Conservation (phyloP, 2,113 vertebrate genomes). For the Sturnus vulgaris region DNA sequence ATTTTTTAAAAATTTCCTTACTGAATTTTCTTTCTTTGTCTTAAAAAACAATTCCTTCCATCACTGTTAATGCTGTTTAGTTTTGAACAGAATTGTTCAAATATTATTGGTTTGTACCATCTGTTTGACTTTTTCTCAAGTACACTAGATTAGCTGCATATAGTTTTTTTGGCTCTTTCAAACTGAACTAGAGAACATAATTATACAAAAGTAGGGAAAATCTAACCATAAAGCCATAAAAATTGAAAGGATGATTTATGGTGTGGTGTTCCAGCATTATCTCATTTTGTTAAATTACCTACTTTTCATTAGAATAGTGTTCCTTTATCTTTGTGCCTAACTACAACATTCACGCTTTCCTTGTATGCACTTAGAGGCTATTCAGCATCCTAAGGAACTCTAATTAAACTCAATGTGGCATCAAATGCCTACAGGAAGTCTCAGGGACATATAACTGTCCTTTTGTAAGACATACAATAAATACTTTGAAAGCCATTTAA, state of each 20-base stretch:
- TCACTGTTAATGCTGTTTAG: background rate
- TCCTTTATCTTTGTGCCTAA: background rate
- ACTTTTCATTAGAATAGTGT: conserved; percentile 16
- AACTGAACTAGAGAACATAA: background rate
- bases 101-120: background rate
- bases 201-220: background rate
- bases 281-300: conserved; percentile 9
- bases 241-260: background rate
- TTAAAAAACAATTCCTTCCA: background rate
- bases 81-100: background rate
- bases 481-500: conserved; percentile 49
- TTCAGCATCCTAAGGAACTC: conserved; percentile 16
- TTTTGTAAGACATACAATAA: conserved; percentile 53
- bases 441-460: conserved; percentile 22
- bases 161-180: background rate
- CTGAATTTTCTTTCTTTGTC: background rate
- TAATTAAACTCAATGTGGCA: conserved; percentile 46
- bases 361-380: background rate
- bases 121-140: background rate
- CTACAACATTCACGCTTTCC: background rate
- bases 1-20: background rate
- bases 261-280: background rate
- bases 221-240: conserved; percentile 22
- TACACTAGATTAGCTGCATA: background rate
- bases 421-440: conserved; percentile 56